phyloP scores from a whole-genome alignment of 2,888 invertebrate species.

The Agonopterix arenella region DNA sequence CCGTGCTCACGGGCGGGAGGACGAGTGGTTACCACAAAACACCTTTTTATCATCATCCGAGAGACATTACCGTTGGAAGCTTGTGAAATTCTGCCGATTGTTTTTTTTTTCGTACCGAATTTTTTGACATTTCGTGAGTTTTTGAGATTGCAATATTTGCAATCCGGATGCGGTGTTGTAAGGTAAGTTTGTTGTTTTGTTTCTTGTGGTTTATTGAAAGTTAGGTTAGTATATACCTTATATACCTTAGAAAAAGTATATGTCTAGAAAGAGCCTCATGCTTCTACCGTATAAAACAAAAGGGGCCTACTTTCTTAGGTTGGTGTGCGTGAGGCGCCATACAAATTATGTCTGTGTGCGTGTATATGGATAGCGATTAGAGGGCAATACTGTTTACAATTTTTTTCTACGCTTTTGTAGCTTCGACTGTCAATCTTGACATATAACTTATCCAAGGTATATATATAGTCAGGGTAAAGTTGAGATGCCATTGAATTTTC shows the following conservation, averaged over 20 bases:
- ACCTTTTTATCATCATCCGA: slow-evolving; percentile 5
- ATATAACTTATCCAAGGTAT: too few species aligned
- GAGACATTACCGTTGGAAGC: slow-evolving; percentile 5
- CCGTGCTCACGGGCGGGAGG: slow-evolving; percentile 4
- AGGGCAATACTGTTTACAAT: too few species aligned
- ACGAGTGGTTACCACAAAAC: slow-evolving; percentile 5
- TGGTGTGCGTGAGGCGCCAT: too few species aligned
- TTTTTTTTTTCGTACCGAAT: slow-evolving; percentile 7
- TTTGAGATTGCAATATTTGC: slow-evolving; percentile 5
- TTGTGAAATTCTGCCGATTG: slow-evolving; percentile 10
- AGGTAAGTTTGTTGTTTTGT: slow-evolving; percentile 9
- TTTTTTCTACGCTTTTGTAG: too few species aligned
- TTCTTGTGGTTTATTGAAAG: background rate
- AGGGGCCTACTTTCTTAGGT: too few species aligned
- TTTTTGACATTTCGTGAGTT: slow-evolving; percentile 6
- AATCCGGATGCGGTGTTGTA: slow-evolving; percentile 10
- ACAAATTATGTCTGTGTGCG: too few species aligned
- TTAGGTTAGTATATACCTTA: too few species aligned
- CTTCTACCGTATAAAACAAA: too few species aligned
- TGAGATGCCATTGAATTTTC: background rate
- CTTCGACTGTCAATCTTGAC: too few species aligned
- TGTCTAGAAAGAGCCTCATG: too few species aligned
- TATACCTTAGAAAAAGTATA: too few species aligned
- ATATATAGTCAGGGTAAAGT: background rate
- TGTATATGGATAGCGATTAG: too few species aligned